phyloP scores from a whole-genome alignment of 2,113 vertebrate genomes.

The Geococcyx californianus region DNA sequence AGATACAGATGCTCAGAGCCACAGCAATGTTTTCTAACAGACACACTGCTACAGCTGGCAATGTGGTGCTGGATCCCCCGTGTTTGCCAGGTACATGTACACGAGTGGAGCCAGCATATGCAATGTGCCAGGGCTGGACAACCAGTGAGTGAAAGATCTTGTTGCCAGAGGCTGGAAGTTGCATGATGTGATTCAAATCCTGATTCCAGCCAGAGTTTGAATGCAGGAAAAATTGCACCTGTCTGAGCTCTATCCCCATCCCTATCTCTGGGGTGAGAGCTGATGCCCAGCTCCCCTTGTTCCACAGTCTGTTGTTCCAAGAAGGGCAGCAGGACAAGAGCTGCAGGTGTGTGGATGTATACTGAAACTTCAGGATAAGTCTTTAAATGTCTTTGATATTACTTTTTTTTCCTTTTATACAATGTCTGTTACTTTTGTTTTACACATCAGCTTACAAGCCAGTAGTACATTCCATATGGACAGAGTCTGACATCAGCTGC shows the following conservation, averaged over 20 bases:
- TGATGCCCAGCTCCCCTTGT: not conserved
- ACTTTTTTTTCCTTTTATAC: not conserved
- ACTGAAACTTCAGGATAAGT: not conserved
- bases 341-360: not conserved
- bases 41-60: not conserved
- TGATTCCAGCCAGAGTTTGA: not conserved
- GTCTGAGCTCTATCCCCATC: not conserved
- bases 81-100: not conserved
- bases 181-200: not conserved
- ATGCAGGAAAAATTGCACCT: not conserved
- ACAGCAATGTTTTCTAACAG: not conserved
- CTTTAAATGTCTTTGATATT: not conserved
- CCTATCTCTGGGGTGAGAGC: not conserved
- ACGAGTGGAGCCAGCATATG: not conserved
- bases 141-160: not conserved
- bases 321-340: not conserved
- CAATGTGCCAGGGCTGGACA: accelerated
- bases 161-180: not conserved
- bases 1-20: not conserved
- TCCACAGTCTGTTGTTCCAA: not conserved
- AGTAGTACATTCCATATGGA: not conserved
- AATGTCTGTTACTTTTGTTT: not conserved
- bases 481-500: not conserved
- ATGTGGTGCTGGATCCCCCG: not conserved
- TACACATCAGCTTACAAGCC: not conserved